phyloP scores from a whole-genome alignment of 2,888 invertebrate species.

The Entomobrya proxima region DNA sequence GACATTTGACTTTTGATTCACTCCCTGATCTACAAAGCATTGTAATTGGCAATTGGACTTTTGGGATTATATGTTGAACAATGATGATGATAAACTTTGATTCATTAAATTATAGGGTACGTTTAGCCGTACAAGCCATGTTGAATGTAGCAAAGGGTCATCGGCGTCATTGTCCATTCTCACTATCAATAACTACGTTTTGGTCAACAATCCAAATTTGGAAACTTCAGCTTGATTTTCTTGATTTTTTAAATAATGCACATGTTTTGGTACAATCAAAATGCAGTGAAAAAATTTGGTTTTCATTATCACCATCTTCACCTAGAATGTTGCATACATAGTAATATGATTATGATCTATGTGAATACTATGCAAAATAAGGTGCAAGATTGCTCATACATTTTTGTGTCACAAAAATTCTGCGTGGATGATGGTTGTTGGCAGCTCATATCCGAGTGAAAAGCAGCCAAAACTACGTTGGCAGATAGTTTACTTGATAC shows the following conservation, averaged over 20 bases:
- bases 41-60: too few relatives aligned
- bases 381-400: too few relatives aligned
- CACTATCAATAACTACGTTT: background rate
- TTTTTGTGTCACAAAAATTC: too few relatives aligned
- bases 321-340: background rate
- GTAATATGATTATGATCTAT: too few relatives aligned
- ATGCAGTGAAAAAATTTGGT: background rate
- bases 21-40: too few relatives aligned
- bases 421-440: too few relatives aligned
- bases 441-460: too few relatives aligned
- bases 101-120: background rate
- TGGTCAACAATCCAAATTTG: constrained; percentile 11
- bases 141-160: background rate
- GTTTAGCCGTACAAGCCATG: background rate
- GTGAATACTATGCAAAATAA: too few relatives aligned
- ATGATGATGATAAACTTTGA: too few relatives aligned
- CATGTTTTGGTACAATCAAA: background rate
- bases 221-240: background rate
- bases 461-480: too few relatives aligned
- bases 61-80: too few relatives aligned
- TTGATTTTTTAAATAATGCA: background rate
- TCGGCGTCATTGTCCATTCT: background rate
- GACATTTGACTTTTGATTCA: too few relatives aligned
- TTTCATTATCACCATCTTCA: background rate
- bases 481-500: background rate